These are phyloP conservation scores for Hirtodrosophila confusa DNA, from an alignment of 2,888 invertebrate genomes.

Conservation along the genomic window DNA sequence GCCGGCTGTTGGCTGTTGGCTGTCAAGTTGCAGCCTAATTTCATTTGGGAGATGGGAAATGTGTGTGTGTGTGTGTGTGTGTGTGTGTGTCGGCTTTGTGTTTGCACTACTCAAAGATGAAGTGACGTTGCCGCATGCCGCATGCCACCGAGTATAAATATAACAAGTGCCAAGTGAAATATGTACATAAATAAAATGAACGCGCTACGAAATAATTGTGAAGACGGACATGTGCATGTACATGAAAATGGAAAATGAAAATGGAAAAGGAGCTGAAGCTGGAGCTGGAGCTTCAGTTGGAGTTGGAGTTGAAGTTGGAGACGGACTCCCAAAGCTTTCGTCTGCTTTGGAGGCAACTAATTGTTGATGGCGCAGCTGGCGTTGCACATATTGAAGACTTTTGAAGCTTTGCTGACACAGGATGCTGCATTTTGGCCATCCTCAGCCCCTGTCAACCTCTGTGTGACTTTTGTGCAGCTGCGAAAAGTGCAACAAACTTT, in stretches of 20 bases:
- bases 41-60: constrained; percentile 47
- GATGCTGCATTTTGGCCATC: constrained; percentile 30
- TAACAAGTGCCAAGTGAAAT: constrained; percentile 78
- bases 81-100: neutral
- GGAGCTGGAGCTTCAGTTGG: neutral
- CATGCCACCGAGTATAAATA: constrained; percentile 68
- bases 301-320: constrained; percentile 8
- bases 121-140: constrained; percentile 60
- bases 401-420: constrained; percentile 17
- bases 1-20: constrained; percentile 16
- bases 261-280: constrained; percentile 8
- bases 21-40: constrained; percentile 49
- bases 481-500: constrained; percentile 77
- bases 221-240: constrained; percentile 10
- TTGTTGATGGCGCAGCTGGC: constrained; percentile 47
- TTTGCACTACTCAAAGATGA: constrained; percentile 58
- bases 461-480: constrained; percentile 40
- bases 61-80: neutral
- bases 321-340: constrained; percentile 26
- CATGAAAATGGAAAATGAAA: neutral
- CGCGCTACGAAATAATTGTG: constrained; percentile 19
- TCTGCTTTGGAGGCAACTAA: constrained; percentile 48
- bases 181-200: constrained; percentile 72
- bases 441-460: constrained; percentile 35
- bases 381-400: constrained; percentile 11